These are phyloP conservation scores for Pygoscelis adeliae DNA, from an alignment of 2,113 vertebrate species.

Conservation along the genomic window DNA sequence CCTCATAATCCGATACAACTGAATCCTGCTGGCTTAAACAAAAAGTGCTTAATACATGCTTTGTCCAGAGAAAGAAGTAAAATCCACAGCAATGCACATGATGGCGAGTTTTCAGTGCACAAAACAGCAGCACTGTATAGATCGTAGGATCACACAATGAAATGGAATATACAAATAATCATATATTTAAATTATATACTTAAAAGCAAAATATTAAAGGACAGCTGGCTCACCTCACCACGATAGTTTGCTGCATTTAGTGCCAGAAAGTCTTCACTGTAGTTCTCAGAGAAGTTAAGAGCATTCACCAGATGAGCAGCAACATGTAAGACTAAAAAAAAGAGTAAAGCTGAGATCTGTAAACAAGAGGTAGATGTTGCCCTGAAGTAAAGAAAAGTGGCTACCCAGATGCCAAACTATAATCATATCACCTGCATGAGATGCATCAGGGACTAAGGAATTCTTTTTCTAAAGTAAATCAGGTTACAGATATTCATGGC, in stretches of 20 bases:
- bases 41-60: neutral
- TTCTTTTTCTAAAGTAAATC: neutral
- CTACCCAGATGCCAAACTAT: neutral
- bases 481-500: neutral
- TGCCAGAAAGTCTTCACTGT: slow-evolving; percentile 85
- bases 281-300: slow-evolving; percentile 88
- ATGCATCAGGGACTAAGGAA: neutral
- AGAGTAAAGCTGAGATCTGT: neutral
- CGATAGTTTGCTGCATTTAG: slow-evolving; percentile 89
- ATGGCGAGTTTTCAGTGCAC: neutral
- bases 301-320: slow-evolving; percentile 91
- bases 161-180: neutral
- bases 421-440: neutral
- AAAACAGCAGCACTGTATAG: neutral
- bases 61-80: neutral
- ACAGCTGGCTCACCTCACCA: slow-evolving; percentile 84
- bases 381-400: neutral
- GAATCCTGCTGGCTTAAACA: neutral
- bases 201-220: slow-evolving; percentile 11
- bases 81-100: neutral
- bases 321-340: slow-evolving; percentile 87
- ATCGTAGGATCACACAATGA: neutral
- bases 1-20: neutral
- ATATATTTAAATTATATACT: neutral
- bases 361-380: neutral